Percentiles rank a stretch among this genome's conserved stretches.
Conservation (phyloP, 2,888 invertebrate genomes). For the Philereme transversata region DNA sequence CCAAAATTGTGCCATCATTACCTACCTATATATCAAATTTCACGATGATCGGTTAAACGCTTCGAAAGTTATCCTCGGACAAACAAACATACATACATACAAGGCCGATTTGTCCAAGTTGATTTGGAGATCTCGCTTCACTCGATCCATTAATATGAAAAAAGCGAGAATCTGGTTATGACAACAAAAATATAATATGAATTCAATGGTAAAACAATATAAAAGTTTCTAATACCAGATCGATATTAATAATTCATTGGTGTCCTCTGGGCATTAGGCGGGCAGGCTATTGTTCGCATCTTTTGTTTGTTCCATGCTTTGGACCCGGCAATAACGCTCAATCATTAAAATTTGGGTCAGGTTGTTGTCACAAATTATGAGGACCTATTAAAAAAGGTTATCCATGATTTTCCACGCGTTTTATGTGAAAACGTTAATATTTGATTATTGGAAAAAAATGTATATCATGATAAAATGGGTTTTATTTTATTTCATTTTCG, state of each 20-base stretch:
- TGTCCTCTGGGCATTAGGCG: slow-evolving; percentile 36
- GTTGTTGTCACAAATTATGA: slow-evolving; percentile 78
- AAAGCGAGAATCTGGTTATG: too few species aligned
- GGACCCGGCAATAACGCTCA: slow-evolving; percentile 69
- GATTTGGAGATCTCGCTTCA: too few species aligned
- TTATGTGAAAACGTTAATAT: slow-evolving; percentile 30
- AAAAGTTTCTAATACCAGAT: slow-evolving; percentile 16
- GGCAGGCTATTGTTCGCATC: slow-evolving; percentile 64
- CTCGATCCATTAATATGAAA: too few species aligned
- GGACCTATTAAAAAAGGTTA: slow-evolving; percentile 61
- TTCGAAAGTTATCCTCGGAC: too few species aligned
- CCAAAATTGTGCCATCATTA: too few species aligned
- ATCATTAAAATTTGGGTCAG: slow-evolving; percentile 78
- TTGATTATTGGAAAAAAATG: slow-evolving; percentile 5
- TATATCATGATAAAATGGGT: neutral
- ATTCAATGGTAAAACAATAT: slow-evolving; percentile 4
- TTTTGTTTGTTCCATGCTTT: slow-evolving; percentile 70
- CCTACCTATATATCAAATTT: too few species aligned
- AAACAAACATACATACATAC: too few species aligned
- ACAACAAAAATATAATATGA: too few species aligned
- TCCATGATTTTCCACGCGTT: slow-evolving; percentile 52
- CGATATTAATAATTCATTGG: slow-evolving; percentile 28
- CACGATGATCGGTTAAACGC: too few species aligned
- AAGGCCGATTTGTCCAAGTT: too few species aligned
- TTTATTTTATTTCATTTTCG: neutral